Base-by-base conservation (phyloP, 2,888 invertebrate genomes). In the Lasioglossum morio region DNA sequence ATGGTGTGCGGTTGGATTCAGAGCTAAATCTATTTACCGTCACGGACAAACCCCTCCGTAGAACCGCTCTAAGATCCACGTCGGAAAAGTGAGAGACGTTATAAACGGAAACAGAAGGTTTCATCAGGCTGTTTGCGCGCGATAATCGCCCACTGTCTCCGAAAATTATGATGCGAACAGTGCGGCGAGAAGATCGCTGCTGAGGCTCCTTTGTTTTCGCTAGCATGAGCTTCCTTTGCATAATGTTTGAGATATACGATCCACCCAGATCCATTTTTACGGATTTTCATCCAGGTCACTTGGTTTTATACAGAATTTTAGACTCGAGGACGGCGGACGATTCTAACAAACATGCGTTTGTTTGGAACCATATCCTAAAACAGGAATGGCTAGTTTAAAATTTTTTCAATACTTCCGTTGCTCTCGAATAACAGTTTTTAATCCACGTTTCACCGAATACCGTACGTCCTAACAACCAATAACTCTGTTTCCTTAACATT, bases 11-110 rank as follows among this genome's bases (percentile, higher is more conserved):
- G 43, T 57, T 40, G 60, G 79, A 57, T 81, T 79, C 82, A 46
- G 53, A 69, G 79, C 30, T 79, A 85, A 86, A 85, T 81, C 86
- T 81, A 82, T 86, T 86, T 82, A 85, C 73, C 70, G 82, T 70
- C 79, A 48, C 78, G 73, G 72, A 76, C 69, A 60, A 81, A 81
- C 81, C 69, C 76, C 60, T 23, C 34, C 43, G 69, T 81, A 72
- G 77, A 48, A 57, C 57, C 23, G 57, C 60, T 12, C 60, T 23
- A 12, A 75, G 66, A 53, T 60, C 27, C 27, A 60, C 72, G 57
- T 37, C 69, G n/a, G 30, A 48, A 85, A 66, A 81, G 76, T 72
- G 34, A 37, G 34, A 37, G 81, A 74, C 46, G 53, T 60, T 46
- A 70, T 73, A 80, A 80, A 70, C 14, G 63, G 37, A 60, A 30